phyloP scores from a whole-genome alignment of 2,888 invertebrate genomes.

The Ichneumon xanthorius region DNA sequence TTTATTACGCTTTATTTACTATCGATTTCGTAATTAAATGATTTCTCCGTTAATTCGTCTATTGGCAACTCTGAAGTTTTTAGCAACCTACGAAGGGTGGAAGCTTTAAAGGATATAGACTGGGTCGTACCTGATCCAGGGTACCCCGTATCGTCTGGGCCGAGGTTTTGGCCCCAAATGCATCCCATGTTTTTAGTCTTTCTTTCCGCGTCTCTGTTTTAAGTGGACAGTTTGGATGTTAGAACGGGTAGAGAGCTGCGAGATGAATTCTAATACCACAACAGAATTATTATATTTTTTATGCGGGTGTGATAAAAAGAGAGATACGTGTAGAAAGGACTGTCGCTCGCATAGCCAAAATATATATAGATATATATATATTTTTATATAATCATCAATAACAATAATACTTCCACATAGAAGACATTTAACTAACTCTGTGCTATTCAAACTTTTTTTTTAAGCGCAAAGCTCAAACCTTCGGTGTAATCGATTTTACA shows the following conservation, averaged over 20 bases:
- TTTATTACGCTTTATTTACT: slow-evolving; percentile 37
- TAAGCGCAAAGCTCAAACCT: slow-evolving; percentile 27
- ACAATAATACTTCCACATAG: slow-evolving; percentile 36
- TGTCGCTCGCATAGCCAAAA: slow-evolving; percentile 47
- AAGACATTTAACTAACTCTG: slow-evolving; percentile 28
- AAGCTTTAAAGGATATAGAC: slow-evolving; percentile 82
- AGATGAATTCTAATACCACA: slow-evolving; percentile 81
- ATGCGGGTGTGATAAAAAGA: slow-evolving; percentile 58
- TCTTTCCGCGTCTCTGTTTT: slow-evolving; percentile 84
- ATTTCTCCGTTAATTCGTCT: slow-evolving; percentile 32
- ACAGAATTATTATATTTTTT: slow-evolving; percentile 70
- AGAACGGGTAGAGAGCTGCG: slow-evolving; percentile 81
- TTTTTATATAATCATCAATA: background rate
- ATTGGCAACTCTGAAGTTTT: slow-evolving; percentile 37
- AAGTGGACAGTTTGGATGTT: slow-evolving; percentile 84
- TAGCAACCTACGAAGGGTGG: slow-evolving; percentile 77
- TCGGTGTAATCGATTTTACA: background rate
- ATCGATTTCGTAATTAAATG: slow-evolving; percentile 30
- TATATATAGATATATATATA: slow-evolving; percentile 32
- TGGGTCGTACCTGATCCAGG: slow-evolving; percentile 84
- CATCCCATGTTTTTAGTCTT: slow-evolving; percentile 84
- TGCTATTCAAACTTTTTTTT: slow-evolving; percentile 23
- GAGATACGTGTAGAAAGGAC: slow-evolving; percentile 36
- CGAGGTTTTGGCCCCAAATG: slow-evolving; percentile 84
- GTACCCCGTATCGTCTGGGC: slow-evolving; percentile 84